These are phyloP conservation scores for Stenchaetothrips biformis DNA, from an alignment of 2,888 invertebrate species.

Conservation along the genomic window DNA sequence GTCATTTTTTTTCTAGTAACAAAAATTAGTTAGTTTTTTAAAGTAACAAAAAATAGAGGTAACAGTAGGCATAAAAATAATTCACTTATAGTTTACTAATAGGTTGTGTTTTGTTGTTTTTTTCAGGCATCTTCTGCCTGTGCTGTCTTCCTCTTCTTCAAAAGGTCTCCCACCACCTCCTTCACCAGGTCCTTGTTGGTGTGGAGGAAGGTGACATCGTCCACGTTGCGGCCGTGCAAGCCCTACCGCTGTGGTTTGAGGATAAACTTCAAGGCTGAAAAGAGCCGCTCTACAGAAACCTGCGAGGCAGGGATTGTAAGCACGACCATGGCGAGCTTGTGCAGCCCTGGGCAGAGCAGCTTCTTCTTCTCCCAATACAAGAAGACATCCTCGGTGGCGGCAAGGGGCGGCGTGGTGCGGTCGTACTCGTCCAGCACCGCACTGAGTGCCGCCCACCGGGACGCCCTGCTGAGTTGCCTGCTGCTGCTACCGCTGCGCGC, in stretches of 20 bases:
- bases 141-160: no score
- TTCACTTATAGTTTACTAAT: no score
- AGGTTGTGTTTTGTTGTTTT: no score
- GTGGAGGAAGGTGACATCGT: not conserved
- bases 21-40: no score
- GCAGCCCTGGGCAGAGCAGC: not conserved
- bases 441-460: no score
- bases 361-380: not conserved
- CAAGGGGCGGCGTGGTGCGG: not conserved
- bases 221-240: not conserved
- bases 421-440: no score
- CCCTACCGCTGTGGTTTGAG: not conserved
- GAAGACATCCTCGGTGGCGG: not conserved
- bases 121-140: no score
- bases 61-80: no score
- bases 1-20: no score
- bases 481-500: no score
- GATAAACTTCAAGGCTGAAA: not conserved
- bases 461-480: no score
- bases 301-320: not conserved
- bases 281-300: not conserved
- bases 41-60: no score
- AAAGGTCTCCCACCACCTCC: not conserved
- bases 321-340: not conserved
- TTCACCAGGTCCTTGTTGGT: not conserved